Evolutionary conservation across 2,113 vertebrate genomes (phyloP), one percentile per base, ranked within the genome.

Genomic region (Jacana jacana): DNA sequence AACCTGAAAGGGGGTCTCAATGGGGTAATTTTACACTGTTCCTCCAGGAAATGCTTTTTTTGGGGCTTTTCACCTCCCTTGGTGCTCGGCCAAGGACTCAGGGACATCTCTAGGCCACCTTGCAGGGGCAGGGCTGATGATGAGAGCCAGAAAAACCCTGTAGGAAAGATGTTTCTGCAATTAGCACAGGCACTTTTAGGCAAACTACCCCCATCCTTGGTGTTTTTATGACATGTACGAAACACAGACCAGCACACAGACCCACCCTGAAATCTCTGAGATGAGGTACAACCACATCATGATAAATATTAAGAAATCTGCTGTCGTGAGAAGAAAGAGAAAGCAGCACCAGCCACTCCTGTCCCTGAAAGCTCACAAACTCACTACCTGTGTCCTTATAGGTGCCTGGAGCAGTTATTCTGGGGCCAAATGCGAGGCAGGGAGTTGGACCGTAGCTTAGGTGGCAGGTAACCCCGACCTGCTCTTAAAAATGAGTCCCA

Each of bases 311-410:
- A 40, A 23, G 13, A n/a, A 83, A 76, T 5, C 11, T 6, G 2
- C 54, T 84, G 49, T 14, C 1, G 3, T 0, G 14, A n/a, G n/a
- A n/a, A n/a, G 79, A 49, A 31, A 75, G 8, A 28, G 25, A 8
- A 1, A 37, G 60, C 4, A 40, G 17, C 20, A 24, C 17, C 46
- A 75, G 27, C 33, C 42, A 46, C 19, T 51, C 35, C 61, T 16
- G 3, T 4, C 49, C 69, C 51, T 20, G 33, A 35, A 9, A 64
- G 51, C 81, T 85, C 73, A 64, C n/a, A 42, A 71, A 73, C 18
- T 37, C 31, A 11, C 2, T 12, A 3, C 54, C 44, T 9, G 22
- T 2, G 3, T 5, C 4, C 12, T 11, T 8, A 11, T 6, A 28
- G 48, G 16, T 48, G 68, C 31, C 15, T 10, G 31, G 15, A 46